Base-by-base conservation (phyloP, 2,797 vertebrate genomes). In the Gephyroberyx darwinii region DNA sequence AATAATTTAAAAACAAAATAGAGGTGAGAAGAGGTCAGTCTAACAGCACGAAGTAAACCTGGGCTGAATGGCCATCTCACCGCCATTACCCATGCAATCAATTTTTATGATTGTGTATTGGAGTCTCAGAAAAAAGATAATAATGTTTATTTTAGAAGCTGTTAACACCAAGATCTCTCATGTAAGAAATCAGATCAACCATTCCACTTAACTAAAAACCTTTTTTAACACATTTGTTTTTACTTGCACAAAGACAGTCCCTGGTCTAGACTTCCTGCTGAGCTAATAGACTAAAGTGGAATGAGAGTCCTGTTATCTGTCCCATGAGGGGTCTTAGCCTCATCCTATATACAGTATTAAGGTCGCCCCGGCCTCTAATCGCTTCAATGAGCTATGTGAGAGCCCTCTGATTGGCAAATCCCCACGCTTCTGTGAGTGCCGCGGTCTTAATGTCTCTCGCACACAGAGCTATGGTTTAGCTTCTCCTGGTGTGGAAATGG, bases 331-430 rank as follows among this genome's bases (percentile, higher is more conserved):
- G 56, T 80, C 57, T 82, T 70, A 79, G 78, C 68, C 60, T 77
- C 74, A 65, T 87, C 87, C 65, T 57, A 55, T 55, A 68, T 85
- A 80, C 74, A 78, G 81, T 71, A 88, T 89, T 86, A 89, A 69
- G 61, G 76, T 74, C 53, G 22, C 76, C 10, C 69, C 61, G 81
- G 75, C 81, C 69, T 65, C 71, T 90, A 90, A 92, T 92, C 89
- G 81, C 86, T 66, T 35, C 74, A 90, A 92, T 83, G 83, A 91
- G 86, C 85, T 81, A 1, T 69, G 70, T 58, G 81, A 88, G 87
- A 85, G 77, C 54, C 26, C 62, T 5, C 69, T 83, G 85, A 91
- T 64, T 77, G 86, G 84, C 80, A 86, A 88, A 87, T 90, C 88
- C 88, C 81, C 39, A 67, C 82, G 81, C 55, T 73, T 80, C 79